phyloP scores from a whole-genome alignment of 2,797 vertebrate genomes.

The Oryzias dopingdopingensis region DNA sequence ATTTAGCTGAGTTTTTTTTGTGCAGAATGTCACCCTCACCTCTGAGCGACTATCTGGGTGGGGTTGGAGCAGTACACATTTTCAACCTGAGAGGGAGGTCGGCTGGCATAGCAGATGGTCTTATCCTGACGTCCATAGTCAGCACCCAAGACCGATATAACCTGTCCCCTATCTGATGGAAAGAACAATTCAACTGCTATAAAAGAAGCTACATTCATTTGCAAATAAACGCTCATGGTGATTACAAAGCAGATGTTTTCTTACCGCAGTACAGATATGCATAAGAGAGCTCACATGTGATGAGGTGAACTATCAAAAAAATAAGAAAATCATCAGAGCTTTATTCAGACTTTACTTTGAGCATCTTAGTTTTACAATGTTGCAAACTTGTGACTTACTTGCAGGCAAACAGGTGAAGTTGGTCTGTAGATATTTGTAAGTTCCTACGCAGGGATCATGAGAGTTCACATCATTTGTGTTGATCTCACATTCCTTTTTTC shows the following conservation, averaged over 20 bases:
- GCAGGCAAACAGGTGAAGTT: neutral
- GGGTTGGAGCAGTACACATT: slow-evolving; percentile 9
- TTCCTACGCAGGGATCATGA: neutral
- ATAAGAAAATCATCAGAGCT: neutral
- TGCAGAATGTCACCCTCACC: neutral
- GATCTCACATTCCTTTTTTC: neutral
- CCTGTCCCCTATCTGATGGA: slow-evolving; percentile 16
- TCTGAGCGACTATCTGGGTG: neutral
- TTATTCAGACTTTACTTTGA: neutral
- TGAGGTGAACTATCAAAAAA: neutral
- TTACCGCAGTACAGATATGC: neutral
- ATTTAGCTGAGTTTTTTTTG: too few species aligned
- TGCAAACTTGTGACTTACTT: neutral
- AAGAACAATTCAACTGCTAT: neutral
- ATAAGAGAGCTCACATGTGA: neutral
- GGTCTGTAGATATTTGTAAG: neutral
- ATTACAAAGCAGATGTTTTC: neutral
- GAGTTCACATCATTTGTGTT: neutral
- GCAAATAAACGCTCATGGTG: too few species aligned
- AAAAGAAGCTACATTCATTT: too few species aligned
- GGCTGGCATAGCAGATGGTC: slow-evolving; percentile 18
- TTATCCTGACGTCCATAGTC: slow-evolving; percentile 49
- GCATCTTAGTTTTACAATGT: neutral
- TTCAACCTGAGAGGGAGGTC: neutral
- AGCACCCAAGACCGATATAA: slow-evolving; percentile 33